Conservation (phyloP, 2,888 invertebrate genomes). For the Drosophila longiperda region DNA sequence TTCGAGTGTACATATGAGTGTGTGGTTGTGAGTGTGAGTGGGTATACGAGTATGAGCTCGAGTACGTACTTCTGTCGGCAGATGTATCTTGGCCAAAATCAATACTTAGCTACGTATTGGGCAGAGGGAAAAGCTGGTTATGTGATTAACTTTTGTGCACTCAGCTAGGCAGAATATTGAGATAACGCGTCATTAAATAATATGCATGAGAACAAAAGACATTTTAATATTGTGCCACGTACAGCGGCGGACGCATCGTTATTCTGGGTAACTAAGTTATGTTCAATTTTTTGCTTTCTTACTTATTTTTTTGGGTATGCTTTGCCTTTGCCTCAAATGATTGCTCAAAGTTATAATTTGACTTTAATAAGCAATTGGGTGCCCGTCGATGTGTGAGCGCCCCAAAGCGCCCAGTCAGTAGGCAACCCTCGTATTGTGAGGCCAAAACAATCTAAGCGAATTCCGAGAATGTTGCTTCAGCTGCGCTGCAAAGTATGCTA, state of each 20-base stretch:
- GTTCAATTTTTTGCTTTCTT: background rate
- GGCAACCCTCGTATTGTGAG: constrained; percentile 10
- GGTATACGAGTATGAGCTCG: background rate
- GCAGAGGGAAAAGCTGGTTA: constrained; percentile 21
- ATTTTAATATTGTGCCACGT: constrained; percentile 48
- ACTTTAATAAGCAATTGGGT: constrained; percentile 72
- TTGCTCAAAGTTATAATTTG: constrained; percentile 65
- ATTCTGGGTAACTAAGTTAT: constrained; percentile 31
- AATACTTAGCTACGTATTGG: constrained; percentile 51
- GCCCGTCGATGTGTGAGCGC: constrained; percentile 41
- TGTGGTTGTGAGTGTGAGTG: background rate
- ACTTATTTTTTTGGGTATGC: background rate
- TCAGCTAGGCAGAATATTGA: constrained; percentile 68
- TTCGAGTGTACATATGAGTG: no score
- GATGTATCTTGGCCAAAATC: constrained; percentile 53
- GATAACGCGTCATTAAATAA: constrained; percentile 71
- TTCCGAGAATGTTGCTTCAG: constrained; percentile 1
- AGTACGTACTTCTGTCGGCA: constrained; percentile 4
- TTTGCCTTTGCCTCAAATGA: constrained; percentile 43
- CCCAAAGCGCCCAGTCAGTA: constrained; percentile 7
- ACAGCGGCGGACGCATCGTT: constrained; percentile 25
- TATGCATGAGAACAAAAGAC: constrained; percentile 68
- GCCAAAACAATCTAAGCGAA: constrained; percentile 18
- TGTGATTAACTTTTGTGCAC: constrained; percentile 76
- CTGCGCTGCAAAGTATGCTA: constrained; percentile 33